Evolutionary conservation across 2,113 vertebrate species (phyloP).

Genomic region (Albula goreensis): DNA sequence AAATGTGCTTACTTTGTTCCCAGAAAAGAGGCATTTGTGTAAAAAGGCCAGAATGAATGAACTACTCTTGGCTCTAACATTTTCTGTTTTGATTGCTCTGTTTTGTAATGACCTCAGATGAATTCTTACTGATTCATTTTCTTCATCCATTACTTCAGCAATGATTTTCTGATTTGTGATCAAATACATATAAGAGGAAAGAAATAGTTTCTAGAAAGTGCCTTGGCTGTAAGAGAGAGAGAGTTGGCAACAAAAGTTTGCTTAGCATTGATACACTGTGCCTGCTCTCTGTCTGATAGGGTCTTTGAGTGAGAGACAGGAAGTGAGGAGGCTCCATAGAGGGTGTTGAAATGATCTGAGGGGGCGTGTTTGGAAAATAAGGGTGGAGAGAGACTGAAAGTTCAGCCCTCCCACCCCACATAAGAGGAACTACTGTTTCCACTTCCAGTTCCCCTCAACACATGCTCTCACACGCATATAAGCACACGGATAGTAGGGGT

Average conservation of each 20-base stretch:
- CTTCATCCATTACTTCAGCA: neutral
- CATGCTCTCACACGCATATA: conserved; percentile 31
- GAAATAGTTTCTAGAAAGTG: neutral
- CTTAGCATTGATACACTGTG: neutral
- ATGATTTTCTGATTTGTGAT: neutral
- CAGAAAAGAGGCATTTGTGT: neutral
- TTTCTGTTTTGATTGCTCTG: neutral
- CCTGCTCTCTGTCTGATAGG: neutral
- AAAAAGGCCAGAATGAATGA: neutral
- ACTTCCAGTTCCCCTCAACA: conserved; percentile 19
- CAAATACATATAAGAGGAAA: neutral
- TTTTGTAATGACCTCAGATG: neutral
- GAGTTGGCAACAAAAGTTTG: neutral
- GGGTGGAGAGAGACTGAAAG: neutral
- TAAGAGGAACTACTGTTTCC: conserved; percentile 1
- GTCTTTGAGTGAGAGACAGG: neutral
- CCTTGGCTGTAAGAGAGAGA: neutral
- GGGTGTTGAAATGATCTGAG: neutral
- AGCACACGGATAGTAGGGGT: conserved; percentile 54
- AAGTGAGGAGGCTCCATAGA: neutral
- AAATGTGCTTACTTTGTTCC: neutral
- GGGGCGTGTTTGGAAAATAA: neutral
- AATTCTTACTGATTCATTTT: neutral
- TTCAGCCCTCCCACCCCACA: neutral
- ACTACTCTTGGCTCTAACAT: neutral